Evolutionary conservation across 2,888 invertebrate species (phyloP), one percentile per base, ranked within the genome.

Genomic region (Drosophila mulleri): DNA sequence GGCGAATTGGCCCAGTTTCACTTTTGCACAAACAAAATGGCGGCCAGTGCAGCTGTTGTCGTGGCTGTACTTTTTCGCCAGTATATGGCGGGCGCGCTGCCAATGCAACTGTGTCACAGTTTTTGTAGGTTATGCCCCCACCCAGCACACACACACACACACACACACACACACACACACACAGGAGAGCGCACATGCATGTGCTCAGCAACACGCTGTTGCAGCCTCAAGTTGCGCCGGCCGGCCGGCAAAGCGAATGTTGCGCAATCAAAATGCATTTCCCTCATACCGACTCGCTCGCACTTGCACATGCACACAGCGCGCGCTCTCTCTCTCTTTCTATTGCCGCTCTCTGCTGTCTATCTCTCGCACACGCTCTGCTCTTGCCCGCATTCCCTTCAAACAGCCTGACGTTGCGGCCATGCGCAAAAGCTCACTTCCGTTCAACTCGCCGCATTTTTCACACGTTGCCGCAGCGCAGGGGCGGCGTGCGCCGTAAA

Each of bases 31-130:
- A 80, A 73, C 90, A 89, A 85, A 90, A 90, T 85, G 85, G 90
- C 90, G 87, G 88, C 83, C 86, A 60, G 56, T 85, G 87, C 87
- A 85, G 87, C 87, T 88, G 86, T 77, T 86, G 86, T 77, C 87
- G 88, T 82, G 86, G 86, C 86, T 87, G 86, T 87, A 87, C 86
- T 87, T 87, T 87, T 87, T 82, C 82, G 76, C 61, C 53, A 60
- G 60, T 72, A 70, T 75, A 53, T 67, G 62, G 62, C 54, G 80
- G 67, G 72, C 67, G 73, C 71, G 61, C 54, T 75, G 78, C 80
- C 81, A 72, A 64, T 75, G 78, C 71, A 75, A 72, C 66, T 85
- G 72, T 75, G 79, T 77, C 75, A 80, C 82, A 78, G 67, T 73
- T 87, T 87, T 86, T 87, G 80, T 84, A 82, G 84, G 84, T 87